phyloP scores from a whole-genome alignment of 2,113 vertebrate genomes.

The Sminthopsis crassicaudata region DNA sequence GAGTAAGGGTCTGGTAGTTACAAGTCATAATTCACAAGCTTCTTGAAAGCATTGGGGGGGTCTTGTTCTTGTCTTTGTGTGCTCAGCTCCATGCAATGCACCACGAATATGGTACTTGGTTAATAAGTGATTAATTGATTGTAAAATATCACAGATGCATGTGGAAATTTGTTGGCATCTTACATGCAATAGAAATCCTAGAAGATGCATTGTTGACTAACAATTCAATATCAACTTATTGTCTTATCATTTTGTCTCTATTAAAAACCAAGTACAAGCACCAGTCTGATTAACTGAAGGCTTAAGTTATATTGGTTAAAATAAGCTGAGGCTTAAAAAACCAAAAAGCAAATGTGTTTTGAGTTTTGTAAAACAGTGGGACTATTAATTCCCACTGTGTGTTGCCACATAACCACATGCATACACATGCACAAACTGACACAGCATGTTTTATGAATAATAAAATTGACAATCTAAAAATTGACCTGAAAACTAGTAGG shows the following conservation, averaged over 20 bases:
- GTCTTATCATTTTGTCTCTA: constrained; percentile 47
- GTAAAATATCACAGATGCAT: neutral
- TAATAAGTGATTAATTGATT: neutral
- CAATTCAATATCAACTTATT: constrained; percentile 41
- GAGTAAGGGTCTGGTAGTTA: neutral
- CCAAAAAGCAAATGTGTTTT: neutral
- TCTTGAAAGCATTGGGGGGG: too few relatives aligned
- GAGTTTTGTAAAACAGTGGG: neutral
- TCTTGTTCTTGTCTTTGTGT: neutral
- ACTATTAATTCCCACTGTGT: neutral
- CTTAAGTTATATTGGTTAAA: constrained; percentile 7
- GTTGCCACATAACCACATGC: neutral
- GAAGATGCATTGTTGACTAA: constrained; percentile 67
- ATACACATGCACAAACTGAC: neutral
- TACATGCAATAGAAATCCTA: constrained; percentile 62
- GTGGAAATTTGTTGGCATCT: constrained; percentile 44
- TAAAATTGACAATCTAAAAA: neutral
- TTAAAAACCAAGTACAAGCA: constrained; percentile 40
- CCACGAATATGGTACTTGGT: fast-evolving
- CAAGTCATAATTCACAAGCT: neutral
- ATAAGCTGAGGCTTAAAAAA: neutral
- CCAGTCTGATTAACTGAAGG: constrained; percentile 21
- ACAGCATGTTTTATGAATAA: neutral
- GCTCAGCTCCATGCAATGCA: neutral
- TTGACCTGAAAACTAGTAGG: neutral